Percentiles rank a stretch among this genome's conserved stretches.
Conservation (phyloP, 2,797 vertebrate species). For the Mormyrus hasselquistii region DNA sequence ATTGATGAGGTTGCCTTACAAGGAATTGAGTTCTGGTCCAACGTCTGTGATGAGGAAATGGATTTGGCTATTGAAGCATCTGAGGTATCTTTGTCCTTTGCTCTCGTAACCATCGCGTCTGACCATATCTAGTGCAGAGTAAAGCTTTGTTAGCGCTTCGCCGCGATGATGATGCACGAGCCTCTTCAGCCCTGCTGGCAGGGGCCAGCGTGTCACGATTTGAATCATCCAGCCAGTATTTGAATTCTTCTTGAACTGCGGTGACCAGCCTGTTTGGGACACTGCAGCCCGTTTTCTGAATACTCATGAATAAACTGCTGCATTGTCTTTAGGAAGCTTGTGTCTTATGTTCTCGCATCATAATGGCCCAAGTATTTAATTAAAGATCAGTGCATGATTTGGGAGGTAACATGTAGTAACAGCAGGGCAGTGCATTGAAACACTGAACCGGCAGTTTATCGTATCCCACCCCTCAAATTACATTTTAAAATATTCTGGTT, state of each 20-base stretch:
- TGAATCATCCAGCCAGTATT: background rate
- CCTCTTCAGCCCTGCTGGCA: background rate
- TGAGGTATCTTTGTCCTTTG: slow-evolving; percentile 63
- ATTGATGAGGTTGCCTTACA: slow-evolving; percentile 94
- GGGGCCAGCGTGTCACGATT: background rate
- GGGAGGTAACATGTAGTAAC: background rate
- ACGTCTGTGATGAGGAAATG: slow-evolving; percentile 97
- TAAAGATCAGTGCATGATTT: background rate
- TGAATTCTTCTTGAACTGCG: background rate
- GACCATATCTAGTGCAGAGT: background rate
- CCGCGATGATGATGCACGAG: background rate
- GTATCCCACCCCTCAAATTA: background rate
- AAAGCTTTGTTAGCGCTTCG: background rate
- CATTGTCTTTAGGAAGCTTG: background rate
- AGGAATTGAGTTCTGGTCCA: slow-evolving; percentile 99
- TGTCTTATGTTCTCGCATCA: background rate
- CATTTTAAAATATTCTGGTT: background rate
- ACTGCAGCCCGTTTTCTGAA: background rate
- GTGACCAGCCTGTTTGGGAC: background rate
- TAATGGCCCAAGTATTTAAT: background rate
- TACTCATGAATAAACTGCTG: background rate
- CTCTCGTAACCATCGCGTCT: background rate
- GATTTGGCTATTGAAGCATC: slow-evolving; percentile 95
- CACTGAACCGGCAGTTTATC: background rate
- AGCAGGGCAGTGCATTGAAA: background rate